Base-by-base conservation (phyloP, 2,113 vertebrate species). In the Ptilorrhoa leucosticta region DNA sequence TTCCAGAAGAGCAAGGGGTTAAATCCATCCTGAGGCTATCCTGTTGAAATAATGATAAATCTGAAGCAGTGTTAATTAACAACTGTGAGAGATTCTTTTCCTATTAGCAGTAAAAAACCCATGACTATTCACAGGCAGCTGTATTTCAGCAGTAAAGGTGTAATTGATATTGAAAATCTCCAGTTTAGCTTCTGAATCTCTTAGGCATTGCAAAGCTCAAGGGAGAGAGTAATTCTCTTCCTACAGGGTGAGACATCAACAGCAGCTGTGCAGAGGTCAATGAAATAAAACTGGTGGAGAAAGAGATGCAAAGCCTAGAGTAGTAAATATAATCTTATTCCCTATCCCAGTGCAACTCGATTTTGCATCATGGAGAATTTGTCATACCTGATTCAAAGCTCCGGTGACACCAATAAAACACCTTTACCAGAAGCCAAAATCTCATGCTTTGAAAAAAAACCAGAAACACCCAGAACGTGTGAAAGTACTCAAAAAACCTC, bases 1-100 rank as follows among this genome's bases (percentile, higher is more conserved):
- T 94, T 84, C 48, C 50, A 82, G 89, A 79, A 91, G 14, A 94
- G 19, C 51, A 82, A 91, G 12, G 91, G 31, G 87, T 95, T 95
- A 93, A 95, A 94, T 53, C 47, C 31, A 68, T 87, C 94, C 82
- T 0, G 0, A 87, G 68, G 83, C 80, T 81, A 68, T 44, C n/a
- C 31, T 71, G 77, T 35, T 87, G 57, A 87, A 89, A 89, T 71
- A 54, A 70, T 70, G 79, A 70, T 83, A 95, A 93, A 83, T 69
- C 90, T 89, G 33, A 56, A 92, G 27, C 50, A 89, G 35, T 44
- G 39, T 89, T 97, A 96, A 94, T 96, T 95, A 96, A 94, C 86
- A 89, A 60, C 76, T 13, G 5, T 56, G 85, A 89, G 77, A 92
- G 30, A 75, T 91, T 82, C 76, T 87, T 92, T 92, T 87, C 65